phyloP scores from a whole-genome alignment of 1,140 invertebrate genomes.

The Drosophila insularis region DNA sequence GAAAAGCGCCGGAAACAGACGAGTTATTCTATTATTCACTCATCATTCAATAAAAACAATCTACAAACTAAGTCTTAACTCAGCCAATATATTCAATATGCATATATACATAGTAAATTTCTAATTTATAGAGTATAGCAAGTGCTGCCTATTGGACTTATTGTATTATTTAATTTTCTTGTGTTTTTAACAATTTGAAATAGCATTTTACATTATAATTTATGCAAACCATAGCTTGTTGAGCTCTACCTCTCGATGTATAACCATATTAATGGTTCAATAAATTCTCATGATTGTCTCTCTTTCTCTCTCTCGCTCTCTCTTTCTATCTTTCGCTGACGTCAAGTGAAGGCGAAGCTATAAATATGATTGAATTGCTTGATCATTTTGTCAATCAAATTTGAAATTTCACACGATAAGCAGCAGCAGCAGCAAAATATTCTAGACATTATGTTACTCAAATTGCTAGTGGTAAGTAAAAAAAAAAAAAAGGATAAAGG shows the following conservation, averaged over 20 bases:
- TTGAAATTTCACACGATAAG: slow-evolving; percentile 51
- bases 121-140: slow-evolving; percentile 36
- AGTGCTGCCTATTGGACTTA: slow-evolving; percentile 10
- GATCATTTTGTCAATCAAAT: slow-evolving; percentile 60
- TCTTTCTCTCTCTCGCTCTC: slow-evolving; percentile 50
- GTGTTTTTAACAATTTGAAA: slow-evolving; percentile 61
- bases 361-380: slow-evolving; percentile 74
- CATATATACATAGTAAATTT: too few species aligned
- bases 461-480: slow-evolving; percentile 63
- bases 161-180: slow-evolving; percentile 40
- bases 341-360: slow-evolving; percentile 51
- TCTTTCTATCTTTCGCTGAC: slow-evolving; percentile 22
- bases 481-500: neutral
- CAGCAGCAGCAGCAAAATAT: slow-evolving; percentile 5
- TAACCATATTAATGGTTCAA: slow-evolving; percentile 64
- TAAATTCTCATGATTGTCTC: slow-evolving; percentile 36
- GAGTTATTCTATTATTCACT: too few species aligned
- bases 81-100: too few species aligned
- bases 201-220: slow-evolving; percentile 74
- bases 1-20: too few species aligned
- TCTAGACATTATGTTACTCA: slow-evolving; percentile 51
- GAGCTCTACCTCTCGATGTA: slow-evolving; percentile 9
- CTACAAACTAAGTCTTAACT: too few species aligned
- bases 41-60: too few species aligned
- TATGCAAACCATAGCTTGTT: slow-evolving; percentile 57